Percentiles rank a stretch among this genome's conserved stretches.
These are phyloP conservation scores for Ommatoiulus sabulosus DNA, from an alignment of 2,888 invertebrate genomes.

Conservation along the genomic window DNA sequence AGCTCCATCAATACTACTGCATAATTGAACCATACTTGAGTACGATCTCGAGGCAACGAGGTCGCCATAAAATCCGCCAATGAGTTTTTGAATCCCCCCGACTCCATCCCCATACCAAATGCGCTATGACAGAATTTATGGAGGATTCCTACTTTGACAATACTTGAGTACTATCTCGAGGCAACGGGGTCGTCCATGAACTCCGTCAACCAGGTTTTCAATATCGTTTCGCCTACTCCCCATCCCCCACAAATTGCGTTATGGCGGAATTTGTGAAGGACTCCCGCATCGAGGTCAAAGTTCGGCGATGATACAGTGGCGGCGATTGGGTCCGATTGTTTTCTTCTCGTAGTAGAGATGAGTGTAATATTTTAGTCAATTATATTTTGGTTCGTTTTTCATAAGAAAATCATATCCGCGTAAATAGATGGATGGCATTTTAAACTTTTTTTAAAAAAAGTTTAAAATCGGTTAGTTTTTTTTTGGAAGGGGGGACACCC, in stretches of 20 bases:
- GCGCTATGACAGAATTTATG: too few relatives aligned
- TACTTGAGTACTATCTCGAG: too few relatives aligned
- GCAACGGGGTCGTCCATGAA: too few relatives aligned
- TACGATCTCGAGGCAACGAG: neutral
- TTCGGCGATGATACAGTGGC: neutral
- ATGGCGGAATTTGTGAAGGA: too few relatives aligned
- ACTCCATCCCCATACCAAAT: too few relatives aligned
- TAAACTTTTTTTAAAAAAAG: neutral
- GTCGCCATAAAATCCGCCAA: too few relatives aligned
- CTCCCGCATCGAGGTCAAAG: neutral
- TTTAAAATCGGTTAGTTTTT: neutral
- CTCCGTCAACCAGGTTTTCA: too few relatives aligned
- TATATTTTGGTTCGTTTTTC: neutral
- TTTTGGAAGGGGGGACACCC: neutral
- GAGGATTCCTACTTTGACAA: too few relatives aligned
- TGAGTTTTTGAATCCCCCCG: too few relatives aligned
- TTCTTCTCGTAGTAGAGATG: slow-evolving; percentile 12
- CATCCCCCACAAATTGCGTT: too few relatives aligned
- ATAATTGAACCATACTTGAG: neutral
- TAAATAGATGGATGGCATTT: neutral
- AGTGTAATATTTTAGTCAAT: slow-evolving; percentile 46
- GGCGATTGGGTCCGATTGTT: neutral
- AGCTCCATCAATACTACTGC: neutral
- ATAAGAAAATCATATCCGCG: neutral
- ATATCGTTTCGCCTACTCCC: too few relatives aligned